These are phyloP conservation scores for Chauna torquata DNA, from an alignment of 2,113 vertebrate genomes.

Conservation along the genomic window DNA sequence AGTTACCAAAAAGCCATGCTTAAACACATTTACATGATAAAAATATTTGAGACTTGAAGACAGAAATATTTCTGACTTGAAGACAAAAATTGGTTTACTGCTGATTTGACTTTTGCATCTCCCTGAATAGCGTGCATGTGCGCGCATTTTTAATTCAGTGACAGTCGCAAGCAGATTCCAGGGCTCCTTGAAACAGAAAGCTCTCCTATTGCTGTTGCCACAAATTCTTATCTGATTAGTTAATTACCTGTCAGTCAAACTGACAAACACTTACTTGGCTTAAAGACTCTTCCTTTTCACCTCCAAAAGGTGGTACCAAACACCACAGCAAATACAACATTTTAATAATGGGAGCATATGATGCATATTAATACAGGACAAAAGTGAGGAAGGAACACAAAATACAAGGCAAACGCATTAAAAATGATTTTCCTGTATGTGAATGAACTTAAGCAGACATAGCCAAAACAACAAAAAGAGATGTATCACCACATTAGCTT, in stretches of 20 bases:
- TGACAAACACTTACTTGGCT: not conserved
- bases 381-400: not conserved
- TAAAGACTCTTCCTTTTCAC: not conserved
- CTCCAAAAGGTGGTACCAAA: not conserved
- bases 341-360: not conserved
- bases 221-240: not conserved
- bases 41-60: not conserved
- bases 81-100: not conserved
- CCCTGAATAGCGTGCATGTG: not conserved
- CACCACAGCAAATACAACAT: not conserved
- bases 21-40: not conserved
- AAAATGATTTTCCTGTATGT: not conserved
- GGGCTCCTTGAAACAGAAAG: no score
- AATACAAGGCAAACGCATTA: no score
- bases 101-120: not conserved
- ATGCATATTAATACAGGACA: not conserved
- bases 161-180: not conserved
- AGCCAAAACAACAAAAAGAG: not conserved
- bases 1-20: not conserved
- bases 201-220: not conserved
- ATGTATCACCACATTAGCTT: not conserved
- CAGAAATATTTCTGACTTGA: not conserved
- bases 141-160: no score
- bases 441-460: not conserved
- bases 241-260: not conserved